phyloP scores from a whole-genome alignment of 2,888 invertebrate genomes.

The Aplocera efformata region DNA sequence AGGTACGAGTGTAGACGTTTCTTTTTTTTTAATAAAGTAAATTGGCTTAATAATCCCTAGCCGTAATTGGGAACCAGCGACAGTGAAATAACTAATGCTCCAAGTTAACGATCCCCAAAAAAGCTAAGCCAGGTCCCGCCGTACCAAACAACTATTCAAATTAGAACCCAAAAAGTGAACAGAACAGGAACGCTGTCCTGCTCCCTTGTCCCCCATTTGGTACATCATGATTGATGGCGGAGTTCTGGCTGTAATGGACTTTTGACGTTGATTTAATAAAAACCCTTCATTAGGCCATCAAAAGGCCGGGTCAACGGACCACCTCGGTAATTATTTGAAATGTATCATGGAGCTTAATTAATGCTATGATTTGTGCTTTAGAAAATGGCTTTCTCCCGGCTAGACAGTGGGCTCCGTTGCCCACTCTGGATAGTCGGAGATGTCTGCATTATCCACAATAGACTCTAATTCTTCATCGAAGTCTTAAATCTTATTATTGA shows the following conservation, averaged over 20 bases:
- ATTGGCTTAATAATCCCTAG: too few species aligned
- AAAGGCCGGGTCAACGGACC: slow-evolving; percentile 39
- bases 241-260: slow-evolving; percentile 61
- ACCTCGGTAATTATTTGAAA: slow-evolving; percentile 43
- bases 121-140: slow-evolving; percentile 10
- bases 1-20: too few species aligned
- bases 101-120: slow-evolving; percentile 8
- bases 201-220: slow-evolving; percentile 33
- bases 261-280: slow-evolving; percentile 79
- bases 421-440: too few species aligned
- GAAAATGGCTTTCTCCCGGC: slow-evolving; percentile 40
- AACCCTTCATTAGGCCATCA: slow-evolving; percentile 75
- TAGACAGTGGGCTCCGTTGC: slow-evolving; percentile 2
- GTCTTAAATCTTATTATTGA: too few species aligned
- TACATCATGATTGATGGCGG: slow-evolving; percentile 66
- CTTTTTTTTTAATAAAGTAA: too few species aligned
- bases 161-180: slow-evolving; percentile 43
- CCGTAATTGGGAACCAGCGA: not conserved
- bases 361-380: slow-evolving; percentile 32
- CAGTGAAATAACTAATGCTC: slow-evolving; percentile 4
- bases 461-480: too few species aligned
- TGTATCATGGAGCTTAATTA: slow-evolving; percentile 43
- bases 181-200: slow-evolving; percentile 33
- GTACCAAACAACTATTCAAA: slow-evolving; percentile 39
- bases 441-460: too few species aligned